These are phyloP conservation scores for Heliconius hewitsoni DNA, from an alignment of 1,140 invertebrate species.

Conservation along the genomic window DNA sequence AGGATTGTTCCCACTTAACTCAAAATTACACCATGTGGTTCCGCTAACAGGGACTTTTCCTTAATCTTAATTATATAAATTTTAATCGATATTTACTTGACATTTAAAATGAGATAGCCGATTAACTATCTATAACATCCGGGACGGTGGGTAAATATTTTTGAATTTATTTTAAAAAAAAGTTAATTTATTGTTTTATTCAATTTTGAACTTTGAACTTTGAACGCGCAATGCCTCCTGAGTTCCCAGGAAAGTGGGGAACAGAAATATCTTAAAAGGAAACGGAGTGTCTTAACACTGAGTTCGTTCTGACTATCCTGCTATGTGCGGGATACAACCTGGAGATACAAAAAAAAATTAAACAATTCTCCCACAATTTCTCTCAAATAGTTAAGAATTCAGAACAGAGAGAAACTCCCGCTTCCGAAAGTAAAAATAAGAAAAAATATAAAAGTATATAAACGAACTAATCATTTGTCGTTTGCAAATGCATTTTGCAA, in stretches of 20 bases:
- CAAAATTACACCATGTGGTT: not conserved
- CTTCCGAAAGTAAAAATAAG: not conserved
- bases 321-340: too few relatives aligned
- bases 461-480: not conserved
- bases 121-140: constrained; percentile 1
- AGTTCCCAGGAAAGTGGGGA: too few relatives aligned
- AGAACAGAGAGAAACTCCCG: too few relatives aligned
- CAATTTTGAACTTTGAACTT: too few relatives aligned
- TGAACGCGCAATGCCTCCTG: too few relatives aligned
- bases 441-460: not conserved
- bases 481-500: not conserved
- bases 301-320: too few relatives aligned
- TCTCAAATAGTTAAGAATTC: too few relatives aligned
- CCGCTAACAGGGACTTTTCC: not conserved
- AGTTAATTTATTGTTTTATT: not conserved
- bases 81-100: not conserved
- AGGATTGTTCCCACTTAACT: constrained; percentile 14
- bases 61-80: constrained; percentile 5
- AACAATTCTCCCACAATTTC: too few relatives aligned
- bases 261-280: too few relatives aligned
- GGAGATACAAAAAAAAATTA: too few relatives aligned
- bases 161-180: not conserved
- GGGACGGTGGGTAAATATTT: not conserved
- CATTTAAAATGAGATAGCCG: constrained; percentile 2
- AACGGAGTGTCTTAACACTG: too few relatives aligned